phyloP scores from a whole-genome alignment of 1,140 invertebrate genomes.

The Pantala flavescens region DNA sequence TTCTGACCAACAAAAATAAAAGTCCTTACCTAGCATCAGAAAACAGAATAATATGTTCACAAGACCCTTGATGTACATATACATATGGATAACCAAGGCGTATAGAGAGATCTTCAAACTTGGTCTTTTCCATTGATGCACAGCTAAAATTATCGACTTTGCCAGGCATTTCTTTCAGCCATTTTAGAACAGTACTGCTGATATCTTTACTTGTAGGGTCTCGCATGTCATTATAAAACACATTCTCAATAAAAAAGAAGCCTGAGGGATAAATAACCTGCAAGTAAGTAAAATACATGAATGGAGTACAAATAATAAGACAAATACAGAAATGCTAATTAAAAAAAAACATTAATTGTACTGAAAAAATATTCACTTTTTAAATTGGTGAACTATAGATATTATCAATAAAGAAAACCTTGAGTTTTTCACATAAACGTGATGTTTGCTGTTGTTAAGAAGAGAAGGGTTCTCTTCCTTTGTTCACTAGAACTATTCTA shows the following conservation, averaged over 20 bases:
- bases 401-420: slow-evolving; percentile 15
- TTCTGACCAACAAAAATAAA: too few species aligned
- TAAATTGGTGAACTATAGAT: not conserved
- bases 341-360: slow-evolving; percentile 1
- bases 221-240: slow-evolving; percentile 66
- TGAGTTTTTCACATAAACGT: too few species aligned
- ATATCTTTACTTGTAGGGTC: slow-evolving; percentile 47
- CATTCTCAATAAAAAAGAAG: slow-evolving; percentile 67
- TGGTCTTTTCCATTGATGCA: slow-evolving; percentile 47
- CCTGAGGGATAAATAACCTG: slow-evolving; percentile 58
- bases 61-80: slow-evolving; percentile 79
- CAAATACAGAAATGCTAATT: slow-evolving; percentile 11
- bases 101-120: slow-evolving; percentile 50
- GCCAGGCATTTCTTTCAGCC: slow-evolving; percentile 43
- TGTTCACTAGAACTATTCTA: too few species aligned
- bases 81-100: slow-evolving; percentile 67
- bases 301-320: slow-evolving; percentile 12
- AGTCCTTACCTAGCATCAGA: slow-evolving; percentile 54
- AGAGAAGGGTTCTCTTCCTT: too few species aligned
- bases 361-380: slow-evolving; percentile 15
- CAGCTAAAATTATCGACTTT: slow-evolving; percentile 34
- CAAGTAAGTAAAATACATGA: too few species aligned
- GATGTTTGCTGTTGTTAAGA: too few species aligned
- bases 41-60: slow-evolving; percentile 75
- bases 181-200: slow-evolving; percentile 49